A percentile compares a stretch with the other conserved stretches of the same genome.
phyloP scores from a whole-genome alignment of 1,140 invertebrate species.

The Drosophila azteca region DNA sequence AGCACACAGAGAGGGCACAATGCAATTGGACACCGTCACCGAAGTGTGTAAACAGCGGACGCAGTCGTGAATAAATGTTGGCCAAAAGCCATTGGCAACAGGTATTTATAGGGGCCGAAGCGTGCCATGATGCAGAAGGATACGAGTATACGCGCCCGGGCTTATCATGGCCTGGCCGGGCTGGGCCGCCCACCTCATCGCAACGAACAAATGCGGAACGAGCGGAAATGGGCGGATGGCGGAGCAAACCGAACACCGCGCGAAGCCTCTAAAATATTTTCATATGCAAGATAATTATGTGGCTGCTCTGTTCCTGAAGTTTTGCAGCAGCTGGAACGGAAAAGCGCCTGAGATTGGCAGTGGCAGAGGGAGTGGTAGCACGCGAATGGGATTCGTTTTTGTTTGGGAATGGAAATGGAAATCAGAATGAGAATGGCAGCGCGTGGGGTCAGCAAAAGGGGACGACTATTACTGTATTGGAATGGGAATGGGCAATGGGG shows the following conservation, averaged over 20 bases:
- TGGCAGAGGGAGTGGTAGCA: conserved; percentile 5
- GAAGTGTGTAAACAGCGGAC: conserved; percentile 39
- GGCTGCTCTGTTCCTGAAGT: conserved; percentile 45
- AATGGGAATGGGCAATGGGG: too few species aligned
- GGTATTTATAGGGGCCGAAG: conserved; percentile 51
- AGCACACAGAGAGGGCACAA: conserved; percentile 5
- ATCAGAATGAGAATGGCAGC: neutral
- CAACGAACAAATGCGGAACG: conserved; percentile 16
- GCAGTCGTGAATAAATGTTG: conserved; percentile 46
- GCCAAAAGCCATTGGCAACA: conserved; percentile 39
- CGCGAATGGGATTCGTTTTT: neutral
- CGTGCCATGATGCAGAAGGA: conserved; percentile 21
- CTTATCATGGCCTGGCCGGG: conserved; percentile 10
- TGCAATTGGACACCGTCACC: conserved; percentile 5
- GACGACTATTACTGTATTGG: too few species aligned
- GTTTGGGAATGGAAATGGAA: too few species aligned
- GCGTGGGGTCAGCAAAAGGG: too few species aligned
- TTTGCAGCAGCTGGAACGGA: conserved; percentile 70
- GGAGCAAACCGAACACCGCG: conserved; percentile 15
- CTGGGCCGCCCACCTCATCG: conserved; percentile 6
- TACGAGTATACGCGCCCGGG: conserved; percentile 7
- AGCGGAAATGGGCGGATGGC: conserved; percentile 22
- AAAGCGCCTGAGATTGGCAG: neutral
- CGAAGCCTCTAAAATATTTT: conserved; percentile 76
- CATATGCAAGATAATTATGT: conserved; percentile 76